Conservation (phyloP, 2,888 invertebrate species). For the Pseudococcus longispinus region DNA sequence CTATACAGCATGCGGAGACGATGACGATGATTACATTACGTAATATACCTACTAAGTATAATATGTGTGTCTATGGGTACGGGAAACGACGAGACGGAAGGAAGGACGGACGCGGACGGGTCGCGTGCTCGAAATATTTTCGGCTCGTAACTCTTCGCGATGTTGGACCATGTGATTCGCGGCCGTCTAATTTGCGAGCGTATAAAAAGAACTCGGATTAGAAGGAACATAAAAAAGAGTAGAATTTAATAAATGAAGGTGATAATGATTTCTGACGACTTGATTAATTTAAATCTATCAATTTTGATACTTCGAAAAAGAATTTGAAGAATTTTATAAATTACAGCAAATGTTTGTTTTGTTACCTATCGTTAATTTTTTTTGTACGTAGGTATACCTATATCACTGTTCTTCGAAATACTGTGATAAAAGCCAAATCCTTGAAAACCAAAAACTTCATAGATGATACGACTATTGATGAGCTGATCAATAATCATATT, state of each 20-base stretch:
- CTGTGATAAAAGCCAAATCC: too few relatives aligned
- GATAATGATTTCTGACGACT: too few relatives aligned
- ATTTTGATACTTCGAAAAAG: too few relatives aligned
- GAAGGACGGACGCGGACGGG: neutral
- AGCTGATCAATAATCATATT: too few relatives aligned
- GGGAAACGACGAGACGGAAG: neutral
- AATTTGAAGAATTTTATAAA: too few relatives aligned
- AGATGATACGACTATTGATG: too few relatives aligned
- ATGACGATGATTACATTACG: neutral
- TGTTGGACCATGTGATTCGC: neutral
- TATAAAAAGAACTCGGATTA: neutral
- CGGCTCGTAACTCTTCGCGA: neutral
- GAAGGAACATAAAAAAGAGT: neutral
- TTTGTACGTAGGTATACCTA: too few relatives aligned
- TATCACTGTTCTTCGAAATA: too few relatives aligned
- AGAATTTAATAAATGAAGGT: neutral
- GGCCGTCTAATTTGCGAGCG: neutral
- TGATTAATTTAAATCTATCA: too few relatives aligned
- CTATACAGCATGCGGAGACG: neutral
- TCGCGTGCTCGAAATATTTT: conserved; percentile 22
- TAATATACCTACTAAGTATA: conserved; percentile 21
- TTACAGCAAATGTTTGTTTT: too few relatives aligned
- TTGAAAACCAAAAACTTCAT: too few relatives aligned
- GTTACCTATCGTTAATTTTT: too few relatives aligned
- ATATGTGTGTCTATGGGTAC: neutral